Evolutionary conservation across 2,797 vertebrate genomes (phyloP), one percentile per base, ranked within the genome.

Genomic region (Schizothorax lantsangensis): DNA sequence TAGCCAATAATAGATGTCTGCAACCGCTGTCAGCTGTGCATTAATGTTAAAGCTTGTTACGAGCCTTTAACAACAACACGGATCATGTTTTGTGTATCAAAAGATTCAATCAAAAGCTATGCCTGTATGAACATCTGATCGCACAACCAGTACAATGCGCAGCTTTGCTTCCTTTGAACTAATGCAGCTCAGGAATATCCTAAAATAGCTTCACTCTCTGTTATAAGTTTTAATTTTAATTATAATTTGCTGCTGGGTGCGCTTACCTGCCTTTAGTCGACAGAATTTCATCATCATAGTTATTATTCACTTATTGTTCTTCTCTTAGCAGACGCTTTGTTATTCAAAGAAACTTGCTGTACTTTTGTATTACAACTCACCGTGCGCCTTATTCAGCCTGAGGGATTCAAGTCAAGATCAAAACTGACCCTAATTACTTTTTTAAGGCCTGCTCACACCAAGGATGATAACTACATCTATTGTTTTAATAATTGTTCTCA

Each of bases 1-100:
- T 81, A 75, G 72, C 71, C 64, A 66, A 71, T 83, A 83, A 82
- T 77, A 84, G 82, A 71, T 62, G 64, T 83, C 49, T 81, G 77
- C 40, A 62, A 72, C 66, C 36, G 30, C 69, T 52, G 84, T 86
- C 79, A 86, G 71, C 78, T 54, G 79, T 64, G 54, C 84, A 81
- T 81, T 74, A 81, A 75, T 64, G 71, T 66, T 74, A 81, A 86
- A 40, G 43, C 54, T 86, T 81, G 78, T 81, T 64, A 40, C 15
- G 21, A 75, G 68, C 68, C 30, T 80, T 59, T 71, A 47, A 72
- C 45, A 69, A 26, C 54, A 36, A 33, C 40, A 59, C 17, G 1
- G 26, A 66, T 64, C 2, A 10, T 81, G 45, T 43, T 45, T 69
- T 57, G 49, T 45, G 8, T 40, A 66, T 72, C 26, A 79, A 72